These are phyloP conservation scores for Gasterosteus aculeatus DNA, from an alignment of 2,113 vertebrate genomes.

Conservation along the genomic window DNA sequence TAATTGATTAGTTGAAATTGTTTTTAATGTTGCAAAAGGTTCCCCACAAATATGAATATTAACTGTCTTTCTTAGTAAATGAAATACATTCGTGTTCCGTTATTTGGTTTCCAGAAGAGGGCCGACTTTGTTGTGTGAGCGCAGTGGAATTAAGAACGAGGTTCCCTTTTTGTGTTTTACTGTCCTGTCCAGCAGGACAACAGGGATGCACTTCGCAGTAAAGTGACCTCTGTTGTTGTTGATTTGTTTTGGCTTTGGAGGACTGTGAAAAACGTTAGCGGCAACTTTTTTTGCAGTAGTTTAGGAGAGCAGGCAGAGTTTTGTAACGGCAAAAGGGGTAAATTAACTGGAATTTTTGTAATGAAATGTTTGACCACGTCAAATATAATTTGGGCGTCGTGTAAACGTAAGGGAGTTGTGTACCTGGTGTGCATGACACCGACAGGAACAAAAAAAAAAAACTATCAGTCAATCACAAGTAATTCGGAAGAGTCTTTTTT, in stretches of 20 bases:
- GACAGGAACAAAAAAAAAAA: not conserved
- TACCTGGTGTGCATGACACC: not conserved
- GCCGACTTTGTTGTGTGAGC: not conserved
- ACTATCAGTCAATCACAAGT: not conserved
- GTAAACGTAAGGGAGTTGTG: not conserved
- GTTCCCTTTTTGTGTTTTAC: not conserved
- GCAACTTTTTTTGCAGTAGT: not conserved
- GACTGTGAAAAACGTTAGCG: not conserved
- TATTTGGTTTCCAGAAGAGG: not conserved
- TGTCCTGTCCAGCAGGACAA: not conserved
- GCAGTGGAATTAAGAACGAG: not conserved
- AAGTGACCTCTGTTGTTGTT: not conserved
- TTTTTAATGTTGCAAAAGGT: not conserved
- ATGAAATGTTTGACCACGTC: not conserved
- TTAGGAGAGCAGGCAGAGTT: not conserved
- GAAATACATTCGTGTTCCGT: not conserved
- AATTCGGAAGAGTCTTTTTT: not conserved
- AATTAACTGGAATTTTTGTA: not conserved
- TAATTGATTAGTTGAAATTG: too few species aligned
- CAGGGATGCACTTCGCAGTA: not conserved
- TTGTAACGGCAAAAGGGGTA: not conserved
- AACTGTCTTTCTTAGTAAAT: not conserved
- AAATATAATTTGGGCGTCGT: not conserved
- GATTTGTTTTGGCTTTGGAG: not conserved
- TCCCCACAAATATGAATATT: not conserved